phyloP scores from a whole-genome alignment of 1,140 invertebrate species.

The Papilio aristodemus region DNA sequence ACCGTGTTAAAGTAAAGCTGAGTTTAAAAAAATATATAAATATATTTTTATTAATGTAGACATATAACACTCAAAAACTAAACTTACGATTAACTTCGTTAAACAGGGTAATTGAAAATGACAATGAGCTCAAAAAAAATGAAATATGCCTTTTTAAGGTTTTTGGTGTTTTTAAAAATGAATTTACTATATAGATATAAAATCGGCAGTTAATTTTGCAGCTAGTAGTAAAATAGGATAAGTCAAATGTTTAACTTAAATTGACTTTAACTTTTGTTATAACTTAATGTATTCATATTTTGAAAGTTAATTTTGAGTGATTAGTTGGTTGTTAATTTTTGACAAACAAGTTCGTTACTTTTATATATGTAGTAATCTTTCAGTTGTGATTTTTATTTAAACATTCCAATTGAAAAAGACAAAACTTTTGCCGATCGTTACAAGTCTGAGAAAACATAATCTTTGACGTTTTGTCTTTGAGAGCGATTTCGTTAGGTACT shows the following conservation, averaged over 20 bases:
- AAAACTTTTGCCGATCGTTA: constrained; percentile 54
- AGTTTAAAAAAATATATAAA: no score
- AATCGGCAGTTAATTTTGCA: constrained; percentile 32
- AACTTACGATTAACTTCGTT: constrained; percentile 7
- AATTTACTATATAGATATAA: constrained; percentile 44
- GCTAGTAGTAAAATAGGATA: constrained; percentile 42
- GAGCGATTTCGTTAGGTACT: constrained; percentile 48
- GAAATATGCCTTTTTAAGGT: constrained; percentile 50
- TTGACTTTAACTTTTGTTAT: constrained; percentile 69
- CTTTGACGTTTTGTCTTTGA: constrained; percentile 29
- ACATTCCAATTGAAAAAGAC: constrained; percentile 73
- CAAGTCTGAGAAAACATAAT: constrained; percentile 63
- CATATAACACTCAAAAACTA: constrained; percentile 25
- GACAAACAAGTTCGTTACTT: constrained; percentile 50
- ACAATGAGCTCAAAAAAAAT: constrained; percentile 67
- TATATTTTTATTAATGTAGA: constrained; percentile 1
- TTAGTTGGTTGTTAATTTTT: constrained; percentile 62
- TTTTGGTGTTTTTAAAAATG: constrained; percentile 39
- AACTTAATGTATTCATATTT: constrained; percentile 42
- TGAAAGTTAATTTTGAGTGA: constrained; percentile 52
- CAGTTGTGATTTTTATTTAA: constrained; percentile 58
- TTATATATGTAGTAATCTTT: constrained; percentile 47
- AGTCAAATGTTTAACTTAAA: constrained; percentile 65
- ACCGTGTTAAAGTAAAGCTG: constrained; percentile 1
- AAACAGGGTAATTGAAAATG: constrained; percentile 70